phyloP scores from a whole-genome alignment of 2,888 invertebrate genomes.

The Embidobia sp. region DNA sequence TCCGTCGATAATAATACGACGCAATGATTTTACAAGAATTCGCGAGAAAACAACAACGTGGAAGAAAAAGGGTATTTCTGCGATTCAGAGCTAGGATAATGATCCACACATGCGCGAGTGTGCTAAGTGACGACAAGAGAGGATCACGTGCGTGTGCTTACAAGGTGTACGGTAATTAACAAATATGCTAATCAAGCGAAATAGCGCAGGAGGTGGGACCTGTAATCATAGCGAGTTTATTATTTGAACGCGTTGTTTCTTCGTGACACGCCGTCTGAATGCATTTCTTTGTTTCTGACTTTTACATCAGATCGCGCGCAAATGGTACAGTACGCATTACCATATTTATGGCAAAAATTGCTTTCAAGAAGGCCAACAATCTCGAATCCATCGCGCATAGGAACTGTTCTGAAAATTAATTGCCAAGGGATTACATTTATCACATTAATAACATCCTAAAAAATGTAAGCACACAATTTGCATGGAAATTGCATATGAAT shows the following conservation, averaged over 20 bases:
- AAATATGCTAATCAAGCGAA: constrained; percentile 77
- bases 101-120: constrained; percentile 28
- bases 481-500: constrained; percentile 60
- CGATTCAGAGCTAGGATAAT: constrained; percentile 23
- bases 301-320: constrained; percentile 31
- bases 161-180: constrained; percentile 75
- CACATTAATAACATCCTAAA: constrained; percentile 59
- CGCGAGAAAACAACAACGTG: constrained; percentile 12
- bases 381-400: constrained; percentile 36
- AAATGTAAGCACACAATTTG: constrained; percentile 55
- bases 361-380: constrained; percentile 34
- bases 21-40: constrained; percentile 25
- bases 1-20: too few relatives aligned
- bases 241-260: constrained; percentile 49
- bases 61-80: constrained; percentile 16
- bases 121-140: constrained; percentile 10
- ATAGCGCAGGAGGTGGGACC: constrained; percentile 19
- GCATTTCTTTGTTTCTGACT: constrained; percentile 36
- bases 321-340: constrained; percentile 30
- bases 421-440: constrained; percentile 53
- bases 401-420: constrained; percentile 52
- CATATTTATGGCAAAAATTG: constrained; percentile 50
- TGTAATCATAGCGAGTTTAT: constrained; percentile 50
- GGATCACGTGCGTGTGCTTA: constrained; percentile 51
- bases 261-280: constrained; percentile 42